A percentile compares a stretch with the other conserved stretches of the same genome.
Evolutionary conservation across 2,113 vertebrate genomes (phyloP).

Genomic region (Phaethornis superciliosus): DNA sequence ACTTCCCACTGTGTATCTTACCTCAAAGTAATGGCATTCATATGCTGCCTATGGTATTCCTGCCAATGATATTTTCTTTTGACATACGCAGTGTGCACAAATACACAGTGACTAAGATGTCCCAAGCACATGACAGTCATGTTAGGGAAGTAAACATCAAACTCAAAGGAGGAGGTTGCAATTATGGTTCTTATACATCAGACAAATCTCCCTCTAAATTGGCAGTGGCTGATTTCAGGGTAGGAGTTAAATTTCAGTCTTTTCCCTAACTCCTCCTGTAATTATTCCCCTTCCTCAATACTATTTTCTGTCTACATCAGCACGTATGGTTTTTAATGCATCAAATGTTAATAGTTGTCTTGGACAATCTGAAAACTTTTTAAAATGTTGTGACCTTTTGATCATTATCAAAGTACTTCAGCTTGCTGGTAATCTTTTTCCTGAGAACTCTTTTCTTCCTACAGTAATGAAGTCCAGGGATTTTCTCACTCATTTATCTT

Average conservation of each 20-base stretch:
- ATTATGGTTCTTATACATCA: not conserved
- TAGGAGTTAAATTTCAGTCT: not conserved
- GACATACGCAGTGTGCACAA: not conserved
- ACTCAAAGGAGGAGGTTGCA: not conserved
- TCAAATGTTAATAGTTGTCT: not conserved
- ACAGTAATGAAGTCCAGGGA: not conserved
- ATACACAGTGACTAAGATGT: not conserved
- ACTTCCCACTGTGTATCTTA: not conserved
- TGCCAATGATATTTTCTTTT: not conserved
- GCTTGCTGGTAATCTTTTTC: not conserved
- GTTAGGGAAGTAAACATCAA: not conserved
- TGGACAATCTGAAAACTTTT: not conserved
- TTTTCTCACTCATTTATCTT: not conserved
- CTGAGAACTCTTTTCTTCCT: not conserved
- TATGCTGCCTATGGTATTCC: not conserved
- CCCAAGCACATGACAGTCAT: not conserved
- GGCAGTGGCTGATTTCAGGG: not conserved
- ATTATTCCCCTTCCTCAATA: not conserved
- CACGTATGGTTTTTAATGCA: not conserved
- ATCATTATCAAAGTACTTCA: not conserved
- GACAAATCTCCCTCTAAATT: not conserved
- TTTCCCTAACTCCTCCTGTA: not conserved
- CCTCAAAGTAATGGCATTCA: not conserved
- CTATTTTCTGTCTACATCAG: not conserved
- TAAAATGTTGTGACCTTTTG: not conserved